These are phyloP conservation scores for Corbicula japonica DNA, from an alignment of 2,888 invertebrate genomes.

Conservation along the genomic window DNA sequence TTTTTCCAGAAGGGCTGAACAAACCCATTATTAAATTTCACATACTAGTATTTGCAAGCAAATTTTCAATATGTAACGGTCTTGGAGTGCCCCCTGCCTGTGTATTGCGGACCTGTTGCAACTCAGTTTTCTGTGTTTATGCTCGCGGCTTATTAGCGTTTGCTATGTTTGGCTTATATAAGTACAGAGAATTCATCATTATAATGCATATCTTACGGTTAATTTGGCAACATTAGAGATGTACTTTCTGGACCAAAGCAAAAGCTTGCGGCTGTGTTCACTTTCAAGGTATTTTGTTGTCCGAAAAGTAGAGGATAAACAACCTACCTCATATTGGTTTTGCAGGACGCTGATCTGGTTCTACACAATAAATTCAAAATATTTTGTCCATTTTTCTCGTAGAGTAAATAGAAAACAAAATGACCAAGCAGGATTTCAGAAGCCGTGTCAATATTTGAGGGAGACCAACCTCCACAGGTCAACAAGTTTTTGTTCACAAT, in stretches of 20 bases:
- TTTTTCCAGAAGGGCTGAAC: no score
- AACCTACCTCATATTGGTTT: not conserved
- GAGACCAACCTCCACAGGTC: not conserved
- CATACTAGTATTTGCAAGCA: no score
- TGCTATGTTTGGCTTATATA: no score
- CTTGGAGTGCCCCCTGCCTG: no score
- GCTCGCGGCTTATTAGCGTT: no score
- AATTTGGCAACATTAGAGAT: no score
- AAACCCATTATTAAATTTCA: no score
- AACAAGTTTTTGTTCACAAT: constrained; percentile 7
- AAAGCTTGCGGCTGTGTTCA: not conserved
- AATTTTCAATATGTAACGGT: no score
- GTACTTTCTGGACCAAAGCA: not conserved
- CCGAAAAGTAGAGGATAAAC: not conserved
- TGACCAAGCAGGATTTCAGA: not conserved
- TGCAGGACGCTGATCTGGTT: not conserved
- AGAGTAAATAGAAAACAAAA: not conserved
- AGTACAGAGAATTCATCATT: no score
- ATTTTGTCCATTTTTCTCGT: not conserved
- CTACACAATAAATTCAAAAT: not conserved
- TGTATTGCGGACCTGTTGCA: no score
- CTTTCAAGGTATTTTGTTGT: not conserved
- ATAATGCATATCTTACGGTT: no score
- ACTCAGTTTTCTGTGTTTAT: no score
- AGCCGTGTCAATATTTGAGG: not conserved